A percentile compares a stretch with the other conserved stretches of the same genome.
These are phyloP conservation scores for Dreissena polymorpha DNA, from an alignment of 1,140 invertebrate genomes.

Conservation along the genomic window DNA sequence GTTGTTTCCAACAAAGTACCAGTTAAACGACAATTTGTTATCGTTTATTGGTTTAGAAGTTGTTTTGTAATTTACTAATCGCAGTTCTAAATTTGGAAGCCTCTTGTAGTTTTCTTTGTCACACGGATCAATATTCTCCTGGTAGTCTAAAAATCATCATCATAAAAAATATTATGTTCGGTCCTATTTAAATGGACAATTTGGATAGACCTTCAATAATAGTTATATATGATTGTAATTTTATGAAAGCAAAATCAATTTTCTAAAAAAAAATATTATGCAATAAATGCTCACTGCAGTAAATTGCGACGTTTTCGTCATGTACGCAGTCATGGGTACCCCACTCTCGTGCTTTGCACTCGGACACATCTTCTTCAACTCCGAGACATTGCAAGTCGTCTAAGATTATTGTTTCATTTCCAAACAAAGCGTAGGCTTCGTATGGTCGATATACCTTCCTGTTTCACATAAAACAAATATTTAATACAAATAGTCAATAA, in stretches of 20 bases:
- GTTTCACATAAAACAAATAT: too few species aligned
- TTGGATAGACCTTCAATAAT: too few species aligned
- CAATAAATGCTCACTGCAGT: neutral
- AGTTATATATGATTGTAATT: too few species aligned
- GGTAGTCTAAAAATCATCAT: neutral
- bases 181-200: too few species aligned
- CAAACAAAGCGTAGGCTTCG: neutral
- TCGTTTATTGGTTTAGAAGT: neutral
- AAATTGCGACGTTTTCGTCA: neutral
- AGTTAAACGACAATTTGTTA: too few species aligned
- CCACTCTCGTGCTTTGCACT: neutral
- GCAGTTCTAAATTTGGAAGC: neutral
- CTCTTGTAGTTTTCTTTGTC: neutral
- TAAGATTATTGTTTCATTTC: conserved; percentile 56
- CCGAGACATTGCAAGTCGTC: neutral
- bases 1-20: too few species aligned
- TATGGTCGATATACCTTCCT: too few species aligned
- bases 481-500: too few species aligned
- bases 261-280: too few species aligned
- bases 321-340: neutral
- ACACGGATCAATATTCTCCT: neutral
- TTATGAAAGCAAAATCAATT: too few species aligned
- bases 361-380: conserved; percentile 8
- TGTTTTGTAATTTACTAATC: neutral
- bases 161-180: too few species aligned